A percentile compares a stretch with the other conserved stretches of the same genome.
Evolutionary conservation across 2,797 vertebrate species (phyloP).

Genomic region (Serranus cabrilla): DNA sequence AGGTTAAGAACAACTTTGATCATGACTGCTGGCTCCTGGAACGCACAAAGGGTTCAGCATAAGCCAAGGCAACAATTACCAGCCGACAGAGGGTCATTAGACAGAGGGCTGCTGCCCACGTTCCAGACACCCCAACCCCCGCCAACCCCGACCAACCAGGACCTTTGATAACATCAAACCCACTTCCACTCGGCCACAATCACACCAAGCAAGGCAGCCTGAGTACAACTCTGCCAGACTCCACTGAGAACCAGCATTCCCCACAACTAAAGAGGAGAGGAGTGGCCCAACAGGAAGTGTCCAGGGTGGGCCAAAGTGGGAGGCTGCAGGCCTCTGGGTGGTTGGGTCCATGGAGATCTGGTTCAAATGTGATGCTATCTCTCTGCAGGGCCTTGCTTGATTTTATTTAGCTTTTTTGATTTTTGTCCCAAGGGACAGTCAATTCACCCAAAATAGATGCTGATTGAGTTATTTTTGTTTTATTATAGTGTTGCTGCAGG

Average conservation of each 20-base stretch:
- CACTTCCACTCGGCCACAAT: constrained; percentile 59
- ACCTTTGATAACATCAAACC: constrained; percentile 77
- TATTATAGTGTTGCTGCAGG: constrained; percentile 24
- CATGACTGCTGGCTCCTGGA: constrained; percentile 73
- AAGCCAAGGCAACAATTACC: constrained; percentile 82
- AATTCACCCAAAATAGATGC: constrained; percentile 33
- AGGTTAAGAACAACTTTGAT: constrained; percentile 81
- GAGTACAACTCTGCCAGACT: constrained; percentile 42
- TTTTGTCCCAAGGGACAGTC: constrained; percentile 54
- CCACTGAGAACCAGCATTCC: constrained; percentile 54
- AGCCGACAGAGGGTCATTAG: constrained; percentile 74
- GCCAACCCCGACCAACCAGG: constrained; percentile 49
- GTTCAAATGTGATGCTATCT: constrained; percentile 76
- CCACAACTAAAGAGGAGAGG: constrained; percentile 64
- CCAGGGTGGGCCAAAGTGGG: constrained; percentile 73
- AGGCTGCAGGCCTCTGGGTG: constrained; percentile 56
- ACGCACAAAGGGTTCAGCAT: constrained; percentile 65
- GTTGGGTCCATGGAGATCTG: constrained; percentile 65
- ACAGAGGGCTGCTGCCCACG: constrained; percentile 50
- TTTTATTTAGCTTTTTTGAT: constrained; percentile 15
- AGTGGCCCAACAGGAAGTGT: constrained; percentile 78
- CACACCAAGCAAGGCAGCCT: constrained; percentile 40
- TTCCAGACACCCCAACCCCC: constrained; percentile 53
- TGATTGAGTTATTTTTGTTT: constrained; percentile 32
- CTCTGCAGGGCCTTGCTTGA: constrained; percentile 22